Evolutionary conservation across 2,113 vertebrate genomes (phyloP), one percentile per base, ranked within the genome.

Genomic region (Mustelus asterias): DNA sequence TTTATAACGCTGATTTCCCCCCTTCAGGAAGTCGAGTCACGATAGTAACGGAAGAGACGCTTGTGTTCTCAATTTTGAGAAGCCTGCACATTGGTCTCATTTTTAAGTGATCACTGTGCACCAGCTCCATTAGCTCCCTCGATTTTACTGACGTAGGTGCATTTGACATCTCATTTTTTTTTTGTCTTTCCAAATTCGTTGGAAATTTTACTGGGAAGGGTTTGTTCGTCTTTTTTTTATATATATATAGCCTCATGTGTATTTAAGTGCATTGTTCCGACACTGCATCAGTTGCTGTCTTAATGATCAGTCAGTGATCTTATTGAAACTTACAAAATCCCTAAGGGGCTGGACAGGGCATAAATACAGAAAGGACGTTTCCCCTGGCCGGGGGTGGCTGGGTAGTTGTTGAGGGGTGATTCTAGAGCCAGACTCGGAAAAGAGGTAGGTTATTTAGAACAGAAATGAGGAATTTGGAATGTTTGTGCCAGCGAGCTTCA

Each of bases 21-120:
- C n/a, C 89, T 63, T 22, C 89, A 93, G 89, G 89, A 93, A 93
- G 89, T 93, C 20, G 89, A 20, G 33, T 60, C 33, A 65, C 89
- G 33, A 67, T 37, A n/a, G 60, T 22, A 37, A 65, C 63, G 89
- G 89, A 65, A 65, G 60, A 65, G 60, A 67, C 48, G 26, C 89
- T 63, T 93, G 89, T 37, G 60, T 92, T 65, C 58, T 63, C 33
- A 9, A 6, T 65, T 65, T 13, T 63, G 14, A 92, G 89, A 63
- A 20, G 5, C n/a, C 5, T 93, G 60, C 18, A 37, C 26, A 93
- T 93, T 93, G 33, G 58, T 65, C 37, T 65, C 33, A 65, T 60
- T n/a, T 60, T 90, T 1, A 60, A 60, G 44, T 48, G 85, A 88
- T 48, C n/a, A 24, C 8, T 26, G 85, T 6, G 26, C 85, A 54